Base-by-base conservation (phyloP, 1,140 invertebrate species). In the Hypothenemus hampei region DNA sequence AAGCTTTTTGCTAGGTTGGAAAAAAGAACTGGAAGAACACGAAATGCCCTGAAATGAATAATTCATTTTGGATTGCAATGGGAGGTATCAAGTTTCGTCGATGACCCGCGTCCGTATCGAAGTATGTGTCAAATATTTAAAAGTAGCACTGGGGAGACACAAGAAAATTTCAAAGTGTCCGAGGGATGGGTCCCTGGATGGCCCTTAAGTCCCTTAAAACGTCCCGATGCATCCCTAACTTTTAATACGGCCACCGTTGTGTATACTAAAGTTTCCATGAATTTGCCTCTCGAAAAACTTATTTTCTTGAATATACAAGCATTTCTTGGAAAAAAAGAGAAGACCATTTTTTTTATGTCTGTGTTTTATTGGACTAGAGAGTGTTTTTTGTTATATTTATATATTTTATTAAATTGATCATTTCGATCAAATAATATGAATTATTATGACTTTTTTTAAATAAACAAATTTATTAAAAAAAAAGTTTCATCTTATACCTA, bases 121-220 rank as follows among this genome's bases (percentile, higher is more conserved):
- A 71, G 60, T 67, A 71, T 69, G 69, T 71, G 69, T 71, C 69
- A 71, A 71, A 71, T 70, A 71, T 70, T 71, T 70, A 68, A 70
- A 69, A 64, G 69, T 65, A 66, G 68, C 69, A 65, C 69, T 55
- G 31, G 52, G 69, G 69, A 66, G 53, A 47, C 69, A 65, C n/a
- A 64, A 64, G 66, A 66, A 69, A 70, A 67, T 70, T 70, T 61
- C 57, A 69, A 70, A 70, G 64, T 71, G 69, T 69, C 69, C 69
- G 65, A 70, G 69, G 68, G 68, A 64, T 31, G 61, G 50, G 59
- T 70, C 68, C 69, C 69, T 54, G 15, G 68, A 52, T 56, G 64
- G 53, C 67, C 68, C 63, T 70, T 62, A 65, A 54, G 58, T 45
- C 55, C 55, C 36, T 47, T 50, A 46, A 62, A 52, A 41, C 58